A percentile compares a stretch with the other conserved stretches of the same genome.
phyloP scores from a whole-genome alignment of 30 jellyfish, hydroid and myxozoan genomes.

The Turritopsis rubra region DNA sequence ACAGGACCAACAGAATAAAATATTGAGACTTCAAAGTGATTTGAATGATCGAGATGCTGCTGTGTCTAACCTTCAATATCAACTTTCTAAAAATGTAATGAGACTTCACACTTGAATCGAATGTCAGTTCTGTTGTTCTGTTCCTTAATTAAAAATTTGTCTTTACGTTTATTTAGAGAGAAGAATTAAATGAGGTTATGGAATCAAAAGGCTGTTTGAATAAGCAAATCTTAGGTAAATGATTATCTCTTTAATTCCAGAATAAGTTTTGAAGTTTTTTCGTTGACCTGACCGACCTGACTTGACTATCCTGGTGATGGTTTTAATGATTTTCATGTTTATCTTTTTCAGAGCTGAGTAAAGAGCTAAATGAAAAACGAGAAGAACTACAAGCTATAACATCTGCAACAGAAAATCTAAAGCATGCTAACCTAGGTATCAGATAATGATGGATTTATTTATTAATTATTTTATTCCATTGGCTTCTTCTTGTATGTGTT shows the following conservation, averaged over 20 bases:
- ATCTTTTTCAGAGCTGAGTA: conserved; percentile 39
- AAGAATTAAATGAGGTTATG: conserved; percentile 51
- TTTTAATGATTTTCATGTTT: not conserved
- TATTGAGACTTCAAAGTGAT: conserved; percentile 14
- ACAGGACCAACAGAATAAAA: conserved; percentile 24
- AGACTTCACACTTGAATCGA: not conserved
- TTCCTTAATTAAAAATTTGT: too few species aligned
- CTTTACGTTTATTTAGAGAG: conserved; percentile 36
- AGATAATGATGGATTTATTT: not conserved
- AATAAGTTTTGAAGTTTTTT: too few species aligned
- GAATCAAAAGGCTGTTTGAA: conserved; percentile 67
- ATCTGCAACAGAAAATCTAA: conserved; percentile 32
- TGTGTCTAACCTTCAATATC: conserved; percentile 42
- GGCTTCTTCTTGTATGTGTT: too few species aligned
- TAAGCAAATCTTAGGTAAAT: conserved; percentile 63
- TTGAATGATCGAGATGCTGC: conserved; percentile 28
- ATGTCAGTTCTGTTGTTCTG: not conserved
- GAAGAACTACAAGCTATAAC: conserved; percentile 35
- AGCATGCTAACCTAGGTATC: conserved; percentile 46
- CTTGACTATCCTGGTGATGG: too few species aligned
- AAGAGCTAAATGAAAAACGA: conserved; percentile 45
- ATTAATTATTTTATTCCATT: too few species aligned
- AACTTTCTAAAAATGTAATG: conserved; percentile 51
- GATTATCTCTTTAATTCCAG: not conserved
- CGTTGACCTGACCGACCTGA: too few species aligned